Conservation (phyloP, 2,797 vertebrate genomes). For the Eidolon dupreanum region DNA sequence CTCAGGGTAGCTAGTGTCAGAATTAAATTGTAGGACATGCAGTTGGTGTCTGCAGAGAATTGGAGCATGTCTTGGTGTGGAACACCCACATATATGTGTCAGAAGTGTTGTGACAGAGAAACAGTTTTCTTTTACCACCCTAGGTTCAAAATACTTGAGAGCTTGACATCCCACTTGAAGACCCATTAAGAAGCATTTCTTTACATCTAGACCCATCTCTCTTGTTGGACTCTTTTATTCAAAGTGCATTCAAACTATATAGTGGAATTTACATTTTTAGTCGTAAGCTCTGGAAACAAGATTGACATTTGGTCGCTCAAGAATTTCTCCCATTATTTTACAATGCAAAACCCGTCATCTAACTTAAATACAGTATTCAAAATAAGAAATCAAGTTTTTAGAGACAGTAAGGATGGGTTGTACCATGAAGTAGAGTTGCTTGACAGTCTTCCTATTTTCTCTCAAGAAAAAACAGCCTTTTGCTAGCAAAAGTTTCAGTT, state of each 20-base stretch:
- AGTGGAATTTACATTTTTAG: constrained; percentile 51
- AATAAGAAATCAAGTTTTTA: constrained; percentile 52
- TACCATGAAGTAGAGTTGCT: constrained; percentile 14
- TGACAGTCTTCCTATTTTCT: constrained; percentile 61
- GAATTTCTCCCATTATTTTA: constrained; percentile 59
- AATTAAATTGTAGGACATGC: not conserved
- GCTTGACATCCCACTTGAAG: not conserved
- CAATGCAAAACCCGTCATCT: constrained; percentile 60
- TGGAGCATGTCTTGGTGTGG: not conserved
- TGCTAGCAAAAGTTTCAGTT: not conserved
- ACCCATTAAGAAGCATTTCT: constrained; percentile 41
- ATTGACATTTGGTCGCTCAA: constrained; percentile 59
- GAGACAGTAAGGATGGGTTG: not conserved
- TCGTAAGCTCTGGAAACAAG: constrained; percentile 44
- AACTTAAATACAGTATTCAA: constrained; percentile 67
- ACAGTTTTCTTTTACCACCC: not conserved
- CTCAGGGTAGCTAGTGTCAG: not conserved
- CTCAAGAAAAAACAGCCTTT: constrained; percentile 49
- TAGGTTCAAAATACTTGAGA: constrained; percentile 10
- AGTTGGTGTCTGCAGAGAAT: not conserved
- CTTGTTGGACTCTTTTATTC: constrained; percentile 46
- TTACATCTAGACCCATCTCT: not conserved
- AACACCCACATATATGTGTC: not conserved
- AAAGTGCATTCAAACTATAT: constrained; percentile 39
- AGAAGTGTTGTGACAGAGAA: not conserved